Evolutionary conservation across 2,888 invertebrate species (phyloP), one percentile per base, ranked within the genome.

Genomic region (Melanargia galathea): DNA sequence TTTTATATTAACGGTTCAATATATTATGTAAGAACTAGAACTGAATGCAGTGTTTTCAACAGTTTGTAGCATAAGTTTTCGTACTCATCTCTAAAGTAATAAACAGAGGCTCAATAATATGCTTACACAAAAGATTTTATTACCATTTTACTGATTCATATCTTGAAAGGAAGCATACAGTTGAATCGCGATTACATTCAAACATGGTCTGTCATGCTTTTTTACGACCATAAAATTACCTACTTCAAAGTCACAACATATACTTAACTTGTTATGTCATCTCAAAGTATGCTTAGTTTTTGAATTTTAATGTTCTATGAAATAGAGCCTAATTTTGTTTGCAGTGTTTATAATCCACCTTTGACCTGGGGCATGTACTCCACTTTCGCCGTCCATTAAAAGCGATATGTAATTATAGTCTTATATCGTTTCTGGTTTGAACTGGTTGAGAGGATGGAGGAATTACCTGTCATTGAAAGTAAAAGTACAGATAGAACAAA

Each of bases 351-450:
- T 5, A 16, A 16, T 8, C 48, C 20, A 55, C 68, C 66, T 68
- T 62, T 68, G 64, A 66, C 64, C 63, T 24, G 55, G 8, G 20
- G 49, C 45, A 52, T 45, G 48, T 38, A 60, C 57, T 51, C 35
- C 59, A 64, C 68, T 68, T 68, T 68, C 68, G 60, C 66, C 62
- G 52, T 62, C 60, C 61, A 54, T 30, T 62, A 55, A 55, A 63
- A 59, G 62, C 60, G 61, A 57, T 51, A 56, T 56, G 56, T 63
- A 55, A 63, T 60, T 56, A 58, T 48, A 38, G 16, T 48, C 63
- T 35, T 56, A 49, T 51, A 35, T 60, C 49, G 16, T 51, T 60
- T 43, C 13, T 24, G 38, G 38, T 57, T 52, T 24, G n/a, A 52
- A 60, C 57, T 48, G 63, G 46, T 60, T 60, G 40, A 38, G 33